phyloP scores from a whole-genome alignment of 2,797 vertebrate species.

The Pseudotriccus pelzelni region DNA sequence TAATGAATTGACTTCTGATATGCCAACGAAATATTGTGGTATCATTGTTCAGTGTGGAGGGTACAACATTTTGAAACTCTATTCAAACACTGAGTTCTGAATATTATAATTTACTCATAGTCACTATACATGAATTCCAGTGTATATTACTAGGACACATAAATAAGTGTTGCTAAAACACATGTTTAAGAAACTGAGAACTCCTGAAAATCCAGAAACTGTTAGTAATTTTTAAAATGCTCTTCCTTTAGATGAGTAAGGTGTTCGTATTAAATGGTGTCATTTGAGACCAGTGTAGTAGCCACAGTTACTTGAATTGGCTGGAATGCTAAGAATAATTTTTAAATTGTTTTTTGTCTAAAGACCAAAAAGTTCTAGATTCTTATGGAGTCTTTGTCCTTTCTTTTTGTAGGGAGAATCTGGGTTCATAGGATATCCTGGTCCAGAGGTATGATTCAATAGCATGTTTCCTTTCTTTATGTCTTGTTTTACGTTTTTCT shows the following conservation, averaged over 20 bases:
- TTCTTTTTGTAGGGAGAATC: constrained; percentile 74
- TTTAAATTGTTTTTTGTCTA: background rate
- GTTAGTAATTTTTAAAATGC: background rate
- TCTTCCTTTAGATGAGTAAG: background rate
- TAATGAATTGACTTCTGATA: background rate
- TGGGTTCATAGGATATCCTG: constrained; percentile 85
- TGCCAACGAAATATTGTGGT: background rate
- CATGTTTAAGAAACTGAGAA: background rate
- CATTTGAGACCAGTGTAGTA: background rate
- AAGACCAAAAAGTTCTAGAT: background rate
- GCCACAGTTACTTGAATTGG: background rate
- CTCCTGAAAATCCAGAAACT: background rate
- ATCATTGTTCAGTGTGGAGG: background rate
- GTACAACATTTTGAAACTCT: background rate
- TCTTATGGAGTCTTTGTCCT: background rate
- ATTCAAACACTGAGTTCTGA: background rate
- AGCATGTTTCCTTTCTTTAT: background rate
- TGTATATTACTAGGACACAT: background rate
- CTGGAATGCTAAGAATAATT: background rate
- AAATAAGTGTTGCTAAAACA: background rate
- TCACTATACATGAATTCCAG: background rate
- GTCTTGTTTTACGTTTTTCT: background rate
- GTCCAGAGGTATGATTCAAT: constrained; percentile 71
- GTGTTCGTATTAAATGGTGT: background rate
- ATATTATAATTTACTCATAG: background rate